Conservation (phyloP, 2,113 vertebrate genomes). For the Sardina pilchardus region DNA sequence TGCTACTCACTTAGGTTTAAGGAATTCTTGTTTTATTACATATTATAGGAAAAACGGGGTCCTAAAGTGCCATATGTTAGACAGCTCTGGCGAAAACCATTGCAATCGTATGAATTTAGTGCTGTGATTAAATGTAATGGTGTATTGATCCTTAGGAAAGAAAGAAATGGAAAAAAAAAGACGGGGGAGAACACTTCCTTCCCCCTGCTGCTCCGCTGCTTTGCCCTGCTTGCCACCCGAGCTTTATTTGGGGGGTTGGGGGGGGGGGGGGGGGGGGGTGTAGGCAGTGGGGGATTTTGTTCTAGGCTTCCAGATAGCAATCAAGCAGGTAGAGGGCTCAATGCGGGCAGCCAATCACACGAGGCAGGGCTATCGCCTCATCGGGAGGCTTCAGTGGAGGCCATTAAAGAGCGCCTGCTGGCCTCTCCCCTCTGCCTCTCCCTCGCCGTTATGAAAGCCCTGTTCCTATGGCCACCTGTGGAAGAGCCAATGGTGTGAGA, state of each 20-base stretch:
- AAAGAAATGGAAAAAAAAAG: not conserved
- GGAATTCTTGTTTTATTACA: conserved; percentile 1
- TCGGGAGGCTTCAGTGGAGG: conserved; percentile 55
- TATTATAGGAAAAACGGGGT: not conserved
- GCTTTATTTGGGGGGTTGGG: conserved; percentile 31
- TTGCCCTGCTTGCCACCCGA: conserved; percentile 4
- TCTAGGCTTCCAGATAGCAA: conserved; percentile 61
- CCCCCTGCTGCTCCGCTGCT: not conserved
- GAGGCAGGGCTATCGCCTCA: conserved; percentile 65
- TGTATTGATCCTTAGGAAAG: not conserved
- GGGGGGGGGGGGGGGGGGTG: not conserved
- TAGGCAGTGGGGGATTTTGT: conserved; percentile 38
- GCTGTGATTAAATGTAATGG: not conserved
- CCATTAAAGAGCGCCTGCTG: conserved; percentile 29
- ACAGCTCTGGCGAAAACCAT: not conserved
- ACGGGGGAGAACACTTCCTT: conserved; percentile 21
- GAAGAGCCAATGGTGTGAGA: conserved; percentile 1
- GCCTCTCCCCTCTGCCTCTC: not conserved
- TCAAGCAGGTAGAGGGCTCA: conserved; percentile 67
- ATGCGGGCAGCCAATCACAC: conserved; percentile 71
- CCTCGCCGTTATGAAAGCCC: not conserved
- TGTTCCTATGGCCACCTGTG: conserved; percentile 11
- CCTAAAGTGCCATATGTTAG: not conserved
- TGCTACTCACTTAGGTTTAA: not conserved
- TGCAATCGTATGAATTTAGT: conserved; percentile 9